Base-by-base conservation (phyloP, 1,140 invertebrate species). In the Homarus americanus region DNA sequence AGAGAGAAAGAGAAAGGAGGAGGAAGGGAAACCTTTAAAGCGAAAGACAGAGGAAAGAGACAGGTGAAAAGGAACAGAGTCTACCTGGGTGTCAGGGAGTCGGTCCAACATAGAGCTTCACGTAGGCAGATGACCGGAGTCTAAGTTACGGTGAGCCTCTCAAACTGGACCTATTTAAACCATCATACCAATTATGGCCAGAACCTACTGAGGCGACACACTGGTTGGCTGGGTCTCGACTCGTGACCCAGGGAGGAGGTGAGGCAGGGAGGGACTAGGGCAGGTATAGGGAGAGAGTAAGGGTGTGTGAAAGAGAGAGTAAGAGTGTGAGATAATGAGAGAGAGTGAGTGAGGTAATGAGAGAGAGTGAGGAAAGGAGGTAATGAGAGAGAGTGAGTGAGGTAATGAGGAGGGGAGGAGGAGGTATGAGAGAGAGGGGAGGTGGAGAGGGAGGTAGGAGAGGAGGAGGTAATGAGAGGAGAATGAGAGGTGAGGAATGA, bases 131-230 rank as follows among this genome's bases (percentile, higher is more conserved):
- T 17, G 28, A 41, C 49, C 79, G 79, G 41, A 63, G 2, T n/a
- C 34, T 32, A 63, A 82, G 63, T 82, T 36, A 36, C 24, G 58
- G 20, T 82, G 49, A 49, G 79, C 79, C 32, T 20, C 79, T 63
- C 15, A 82, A 82, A 49, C 41, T 49, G n/a, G 41, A 15, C 49
- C 79, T 41, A 63, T 82, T 82, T 63, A 82, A 63, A 36, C 79
- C 79, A 82, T 82, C 79, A 82, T 38, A 34, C 17, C 79, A 82
- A 82, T 82, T 63, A 82, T 63, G 79, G n/a, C 15, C 49, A 15
- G 49, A 4, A 63, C 49, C 24, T 53, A 63, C 49, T 38, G 20
- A 72, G 2, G 1, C 9, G 83, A 72, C 53, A 73, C 38, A 9
- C 24, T 32, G 66, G 7, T 32, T 49, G 78, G 78, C 24, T 41